These are phyloP conservation scores for Heliconius ismenius DNA, from an alignment of 2,888 invertebrate genomes.

Conservation along the genomic window DNA sequence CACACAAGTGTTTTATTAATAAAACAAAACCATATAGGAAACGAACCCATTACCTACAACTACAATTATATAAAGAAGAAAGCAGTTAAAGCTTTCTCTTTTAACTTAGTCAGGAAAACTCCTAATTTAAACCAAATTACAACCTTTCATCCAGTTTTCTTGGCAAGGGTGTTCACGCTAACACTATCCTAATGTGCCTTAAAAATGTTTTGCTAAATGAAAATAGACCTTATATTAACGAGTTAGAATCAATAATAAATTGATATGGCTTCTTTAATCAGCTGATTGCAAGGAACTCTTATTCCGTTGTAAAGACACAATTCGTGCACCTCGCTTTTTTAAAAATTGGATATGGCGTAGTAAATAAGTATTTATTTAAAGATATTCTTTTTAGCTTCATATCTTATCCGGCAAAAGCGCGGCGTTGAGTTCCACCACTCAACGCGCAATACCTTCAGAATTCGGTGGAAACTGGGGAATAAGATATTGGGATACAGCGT, in stretches of 20 bases:
- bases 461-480: no score
- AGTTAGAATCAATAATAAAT: conserved; percentile 41
- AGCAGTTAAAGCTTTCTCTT: conserved; percentile 14
- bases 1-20: background rate
- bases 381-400: no score
- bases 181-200: conserved; percentile 44
- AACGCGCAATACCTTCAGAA: no score
- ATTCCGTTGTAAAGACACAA: conserved; percentile 64
- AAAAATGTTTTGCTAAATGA: conserved; percentile 34
- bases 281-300: conserved; percentile 64
- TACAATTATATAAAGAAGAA: background rate
- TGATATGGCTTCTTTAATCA: conserved; percentile 52
- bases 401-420: no score
- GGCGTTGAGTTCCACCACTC: no score
- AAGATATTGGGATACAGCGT: no score
- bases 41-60: background rate
- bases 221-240: conserved; percentile 43
- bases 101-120: conserved; percentile 44
- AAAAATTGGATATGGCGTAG: conserved; percentile 30
- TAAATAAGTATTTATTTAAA: conserved; percentile 10
- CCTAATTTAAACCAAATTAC: conserved; percentile 55
- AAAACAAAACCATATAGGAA: background rate
- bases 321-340: conserved; percentile 54
- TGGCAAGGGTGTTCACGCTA: conserved; percentile 49
- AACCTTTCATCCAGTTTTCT: conserved; percentile 57